Conservation (phyloP, 53 echinoderm and acorn worm genomes). For the Temnopleurus reevesii region DNA sequence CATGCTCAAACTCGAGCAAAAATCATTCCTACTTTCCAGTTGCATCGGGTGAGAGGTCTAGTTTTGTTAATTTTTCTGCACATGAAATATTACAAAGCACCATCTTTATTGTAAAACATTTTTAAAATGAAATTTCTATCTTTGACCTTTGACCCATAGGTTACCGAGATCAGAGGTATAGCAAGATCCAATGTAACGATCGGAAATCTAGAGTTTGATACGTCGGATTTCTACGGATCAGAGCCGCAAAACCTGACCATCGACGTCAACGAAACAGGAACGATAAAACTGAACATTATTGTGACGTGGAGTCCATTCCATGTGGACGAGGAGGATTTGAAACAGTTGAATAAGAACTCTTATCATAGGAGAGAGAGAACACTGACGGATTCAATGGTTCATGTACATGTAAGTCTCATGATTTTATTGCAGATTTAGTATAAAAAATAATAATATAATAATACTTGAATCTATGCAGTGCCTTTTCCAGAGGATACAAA, state of each 20-base stretch:
- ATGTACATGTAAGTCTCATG: slow-evolving; percentile 59
- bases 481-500: no score
- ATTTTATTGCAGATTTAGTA: no score
- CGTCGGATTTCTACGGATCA: slow-evolving; percentile 94
- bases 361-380: slow-evolving; percentile 85
- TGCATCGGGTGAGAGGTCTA: no score
- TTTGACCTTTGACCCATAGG: slow-evolving; percentile 59
- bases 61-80: no score
- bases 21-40: no score
- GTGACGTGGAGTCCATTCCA: slow-evolving; percentile 99
- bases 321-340: slow-evolving; percentile 80
- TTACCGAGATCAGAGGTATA: slow-evolving; percentile 91
- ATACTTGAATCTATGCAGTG: no score
- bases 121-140: neutral
- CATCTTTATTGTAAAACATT: no score
- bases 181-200: slow-evolving; percentile 92
- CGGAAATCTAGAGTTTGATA: slow-evolving; percentile 96
- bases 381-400: slow-evolving; percentile 74
- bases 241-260: slow-evolving; percentile 95
- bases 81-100: no score
- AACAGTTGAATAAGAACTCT: slow-evolving; percentile 87
- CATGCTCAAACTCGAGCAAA: no score
- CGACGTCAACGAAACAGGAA: slow-evolving; percentile 93
- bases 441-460: no score
- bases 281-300: slow-evolving; percentile 89